phyloP scores from a whole-genome alignment of 2,888 invertebrate species.

The Sipha maydis region DNA sequence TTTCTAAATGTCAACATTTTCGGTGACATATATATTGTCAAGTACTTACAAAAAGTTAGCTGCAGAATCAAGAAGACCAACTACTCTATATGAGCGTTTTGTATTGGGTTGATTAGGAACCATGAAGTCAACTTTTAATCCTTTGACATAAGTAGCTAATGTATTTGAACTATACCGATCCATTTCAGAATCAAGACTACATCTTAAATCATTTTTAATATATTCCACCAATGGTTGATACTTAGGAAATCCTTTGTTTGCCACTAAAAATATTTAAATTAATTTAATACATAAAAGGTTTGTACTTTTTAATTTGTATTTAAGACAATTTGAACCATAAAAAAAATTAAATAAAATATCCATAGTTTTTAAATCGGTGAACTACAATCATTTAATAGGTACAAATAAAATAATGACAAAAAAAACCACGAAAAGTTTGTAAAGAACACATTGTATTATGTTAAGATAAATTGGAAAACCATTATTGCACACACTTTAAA shows the following conservation, averaged over 20 bases:
- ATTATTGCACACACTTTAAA: background rate
- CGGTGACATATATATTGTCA: background rate
- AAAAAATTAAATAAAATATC: too few relatives aligned
- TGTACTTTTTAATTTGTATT: background rate
- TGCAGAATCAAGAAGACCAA: constrained; percentile 67
- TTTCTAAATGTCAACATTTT: too few relatives aligned
- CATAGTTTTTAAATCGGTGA: too few relatives aligned
- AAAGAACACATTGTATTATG: too few relatives aligned
- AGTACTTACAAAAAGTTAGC: constrained; percentile 67
- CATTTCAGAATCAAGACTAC: constrained; percentile 8
- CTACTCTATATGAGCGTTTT: constrained; percentile 69
- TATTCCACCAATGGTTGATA: constrained; percentile 68
- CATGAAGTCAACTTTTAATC: constrained; percentile 69
- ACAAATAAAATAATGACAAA: background rate
- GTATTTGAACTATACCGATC: background rate
- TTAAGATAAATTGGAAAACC: too few relatives aligned
- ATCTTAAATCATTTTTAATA: constrained; percentile 10
- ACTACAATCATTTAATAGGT: background rate
- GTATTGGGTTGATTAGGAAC: constrained; percentile 68
- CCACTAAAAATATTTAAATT: constrained; percentile 70
- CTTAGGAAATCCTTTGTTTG: constrained; percentile 82
- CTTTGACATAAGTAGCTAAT: constrained; percentile 69
- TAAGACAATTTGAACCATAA: too few relatives aligned
- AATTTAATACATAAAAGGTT: background rate
- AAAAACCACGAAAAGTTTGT: too few relatives aligned